Evolutionary conservation across 2,888 invertebrate species (phyloP), one percentile per base, ranked within the genome.

Genomic region (Seira ritae): DNA sequence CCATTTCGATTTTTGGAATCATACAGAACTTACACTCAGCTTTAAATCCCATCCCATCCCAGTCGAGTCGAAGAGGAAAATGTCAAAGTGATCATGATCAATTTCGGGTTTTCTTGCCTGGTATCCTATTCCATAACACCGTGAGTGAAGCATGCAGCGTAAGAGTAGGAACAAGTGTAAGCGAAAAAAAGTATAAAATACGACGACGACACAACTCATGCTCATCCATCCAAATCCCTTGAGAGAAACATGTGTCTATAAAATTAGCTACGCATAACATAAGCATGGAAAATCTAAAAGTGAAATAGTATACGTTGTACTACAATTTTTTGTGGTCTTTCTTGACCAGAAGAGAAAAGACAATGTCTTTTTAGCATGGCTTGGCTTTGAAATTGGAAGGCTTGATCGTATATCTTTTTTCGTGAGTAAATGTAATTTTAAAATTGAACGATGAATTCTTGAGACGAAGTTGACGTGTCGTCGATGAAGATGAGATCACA

Each of bases 121-220:
- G 70, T 80, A 73, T 80, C 74, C 69, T 80, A 74, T 80, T 74
- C 74, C 80, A 80, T 80, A 37, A 62, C 20, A 22, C 17, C 2
- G 66, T 66, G 68, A 12, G 76, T 55, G 20, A 50, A 68, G 31
- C 66, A 37, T 19, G 2, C 31, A 4, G 22, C 37, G 19, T 15
- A 46, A 31, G 66, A 8, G 46, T 22, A 17, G 42, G 46, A 77
- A n/a, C 24, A 12, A 17, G 60, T 20, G 31, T 60, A 37, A 31
- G 55, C 42, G 66, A 31, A 65, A 4, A 24, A 46, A 17, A 22
- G 77, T 37, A 69, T 37, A 17, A 69, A 62, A 69, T 70, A 70
- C 62, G 70, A 77, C 76, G n/a, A n/a, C n/a, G n/a, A n/a, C n/a
- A n/a, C 31, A 70, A 76, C 24, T 23, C 23, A 68, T 55, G 46